phyloP scores from a whole-genome alignment of 2,113 vertebrate species.

The Pithys albifrons region DNA sequence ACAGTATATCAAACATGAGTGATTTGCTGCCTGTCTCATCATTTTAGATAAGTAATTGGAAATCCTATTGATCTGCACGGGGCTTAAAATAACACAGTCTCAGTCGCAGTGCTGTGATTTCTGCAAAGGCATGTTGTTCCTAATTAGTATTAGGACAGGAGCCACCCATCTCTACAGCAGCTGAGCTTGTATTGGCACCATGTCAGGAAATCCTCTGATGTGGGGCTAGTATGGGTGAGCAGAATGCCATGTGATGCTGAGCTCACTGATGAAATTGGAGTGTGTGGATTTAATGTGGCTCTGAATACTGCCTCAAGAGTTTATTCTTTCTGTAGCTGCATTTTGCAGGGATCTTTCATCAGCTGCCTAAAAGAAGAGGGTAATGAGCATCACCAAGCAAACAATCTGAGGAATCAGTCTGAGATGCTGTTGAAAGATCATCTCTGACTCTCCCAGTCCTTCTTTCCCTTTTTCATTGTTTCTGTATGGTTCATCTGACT shows the following conservation, averaged over 20 bases:
- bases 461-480: background rate
- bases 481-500: background rate
- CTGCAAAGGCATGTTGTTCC: background rate
- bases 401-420: background rate
- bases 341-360: background rate
- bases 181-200: background rate
- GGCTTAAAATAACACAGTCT: slow-evolving; percentile 14
- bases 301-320: background rate
- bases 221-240: background rate
- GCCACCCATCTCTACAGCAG: background rate
- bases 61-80: background rate
- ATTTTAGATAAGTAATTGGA: slow-evolving; percentile 44
- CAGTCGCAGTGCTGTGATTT: background rate
- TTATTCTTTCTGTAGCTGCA: background rate
- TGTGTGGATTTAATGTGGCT: background rate
- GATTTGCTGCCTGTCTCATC: slow-evolving; percentile 24
- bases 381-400: background rate
- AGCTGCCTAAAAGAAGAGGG: background rate
- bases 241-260: background rate
- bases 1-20: slow-evolving; percentile 15
- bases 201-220: background rate
- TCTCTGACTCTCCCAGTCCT: background rate
- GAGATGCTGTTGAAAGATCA: background rate
- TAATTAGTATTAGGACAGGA: background rate
- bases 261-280: background rate